Conservation (phyloP, 2,113 vertebrate genomes). For the Delphinapterus leucas region DNA sequence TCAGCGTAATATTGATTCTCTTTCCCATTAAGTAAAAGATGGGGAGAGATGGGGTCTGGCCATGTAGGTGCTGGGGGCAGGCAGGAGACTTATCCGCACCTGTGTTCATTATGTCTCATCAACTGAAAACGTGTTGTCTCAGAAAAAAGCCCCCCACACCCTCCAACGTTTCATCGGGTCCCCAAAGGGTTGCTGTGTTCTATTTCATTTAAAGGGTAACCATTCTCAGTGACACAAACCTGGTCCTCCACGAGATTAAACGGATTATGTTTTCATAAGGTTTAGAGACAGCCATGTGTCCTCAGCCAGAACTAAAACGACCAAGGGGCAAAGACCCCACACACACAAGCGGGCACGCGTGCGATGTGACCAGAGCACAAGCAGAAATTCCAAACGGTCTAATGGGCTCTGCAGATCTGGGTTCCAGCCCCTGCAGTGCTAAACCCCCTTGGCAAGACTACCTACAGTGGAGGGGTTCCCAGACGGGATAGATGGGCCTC, state of each 20-base stretch:
- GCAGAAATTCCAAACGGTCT: background rate
- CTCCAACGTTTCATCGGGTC: background rate
- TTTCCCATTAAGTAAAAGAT: background rate
- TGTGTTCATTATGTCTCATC: background rate
- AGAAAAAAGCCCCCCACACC: background rate
- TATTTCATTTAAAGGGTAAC: background rate
- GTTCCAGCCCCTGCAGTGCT: background rate
- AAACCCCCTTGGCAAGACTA: too few relatives aligned
- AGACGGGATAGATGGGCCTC: background rate
- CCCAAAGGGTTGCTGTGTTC: background rate
- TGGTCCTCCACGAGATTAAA: background rate
- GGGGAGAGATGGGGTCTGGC: background rate
- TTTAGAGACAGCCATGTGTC: background rate
- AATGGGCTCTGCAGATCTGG: background rate
- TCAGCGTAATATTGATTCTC: background rate
- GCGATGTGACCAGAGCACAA: background rate
- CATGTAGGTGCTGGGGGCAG: accelerated
- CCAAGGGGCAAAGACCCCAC: background rate
- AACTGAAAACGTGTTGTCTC: background rate
- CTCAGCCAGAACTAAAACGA: background rate
- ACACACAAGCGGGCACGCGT: background rate
- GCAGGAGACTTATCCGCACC: background rate
- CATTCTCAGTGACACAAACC: background rate
- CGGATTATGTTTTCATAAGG: background rate
- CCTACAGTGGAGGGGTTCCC: background rate